Evolutionary conservation across 2,888 invertebrate species (phyloP).

Genomic region (Drosophila pseudotakahashii): DNA sequence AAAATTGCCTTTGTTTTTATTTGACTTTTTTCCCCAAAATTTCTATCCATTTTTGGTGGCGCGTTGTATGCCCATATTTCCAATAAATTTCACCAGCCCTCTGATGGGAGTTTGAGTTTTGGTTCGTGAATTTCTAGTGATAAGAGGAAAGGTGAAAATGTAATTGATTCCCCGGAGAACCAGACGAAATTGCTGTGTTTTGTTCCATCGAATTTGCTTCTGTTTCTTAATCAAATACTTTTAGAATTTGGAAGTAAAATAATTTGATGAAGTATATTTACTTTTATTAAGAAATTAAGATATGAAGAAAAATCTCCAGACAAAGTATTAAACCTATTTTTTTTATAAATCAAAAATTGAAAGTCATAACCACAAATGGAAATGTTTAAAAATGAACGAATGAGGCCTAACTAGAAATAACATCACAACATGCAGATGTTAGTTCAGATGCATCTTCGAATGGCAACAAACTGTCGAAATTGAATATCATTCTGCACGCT

Average conservation of each 20-base stretch:
- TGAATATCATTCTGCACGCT: constrained; percentile 10
- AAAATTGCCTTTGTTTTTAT: constrained; percentile 46
- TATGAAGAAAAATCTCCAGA: too few species aligned
- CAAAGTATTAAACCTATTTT: too few species aligned
- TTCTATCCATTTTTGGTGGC: constrained; percentile 17
- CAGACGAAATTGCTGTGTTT: constrained; percentile 1
- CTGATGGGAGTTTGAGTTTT: constrained; percentile 10
- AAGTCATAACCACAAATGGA: background rate
- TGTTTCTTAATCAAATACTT: background rate
- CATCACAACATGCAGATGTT: background rate
- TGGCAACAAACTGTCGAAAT: constrained; percentile 12
- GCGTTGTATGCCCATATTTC: constrained; percentile 27
- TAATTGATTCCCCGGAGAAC: constrained; percentile 15
- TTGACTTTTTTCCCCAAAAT: constrained; percentile 1
- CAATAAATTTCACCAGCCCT: constrained; percentile 39
- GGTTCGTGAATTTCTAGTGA: constrained; percentile 7
- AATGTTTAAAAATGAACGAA: background rate
- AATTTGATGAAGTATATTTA: too few species aligned
- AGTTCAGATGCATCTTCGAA: constrained; percentile 1
- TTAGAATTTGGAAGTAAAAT: too few species aligned
- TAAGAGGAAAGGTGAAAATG: constrained; percentile 11
- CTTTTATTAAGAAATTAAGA: too few species aligned
- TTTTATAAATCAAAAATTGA: too few species aligned
- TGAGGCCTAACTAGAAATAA: background rate
- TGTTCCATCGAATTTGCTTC: background rate